These are phyloP conservation scores for Odontocerum albicorne DNA, from an alignment of 2,888 invertebrate genomes.

Conservation along the genomic window DNA sequence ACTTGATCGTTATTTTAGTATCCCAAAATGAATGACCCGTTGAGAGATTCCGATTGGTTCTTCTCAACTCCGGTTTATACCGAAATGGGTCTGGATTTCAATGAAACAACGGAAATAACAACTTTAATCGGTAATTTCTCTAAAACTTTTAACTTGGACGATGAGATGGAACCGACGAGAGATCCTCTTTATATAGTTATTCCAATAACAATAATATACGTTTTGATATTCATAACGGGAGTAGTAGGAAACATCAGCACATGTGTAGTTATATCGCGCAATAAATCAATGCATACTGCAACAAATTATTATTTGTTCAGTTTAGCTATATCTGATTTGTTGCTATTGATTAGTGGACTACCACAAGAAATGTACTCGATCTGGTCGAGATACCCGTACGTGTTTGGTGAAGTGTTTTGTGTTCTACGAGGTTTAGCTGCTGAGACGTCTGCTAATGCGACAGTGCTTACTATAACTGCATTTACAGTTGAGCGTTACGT, in stretches of 20 bases:
- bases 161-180: conserved; percentile 38
- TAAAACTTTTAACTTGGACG: too few species aligned
- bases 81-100: too few species aligned
- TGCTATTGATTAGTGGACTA: conserved; percentile 75
- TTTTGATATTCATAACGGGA: conserved; percentile 75
- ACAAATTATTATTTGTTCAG: conserved; percentile 84
- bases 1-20: too few species aligned
- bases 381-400: conserved; percentile 76
- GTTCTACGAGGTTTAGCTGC: conserved; percentile 75
- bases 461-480: conserved; percentile 78
- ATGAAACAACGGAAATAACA: too few species aligned
- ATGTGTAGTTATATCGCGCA: conserved; percentile 80
- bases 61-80: too few species aligned
- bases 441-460: conserved; percentile 79
- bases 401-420: conserved; percentile 80
- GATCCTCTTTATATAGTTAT: conserved; percentile 66
- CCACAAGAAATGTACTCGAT: conserved; percentile 81
- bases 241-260: conserved; percentile 81
- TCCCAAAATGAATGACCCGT: too few species aligned
- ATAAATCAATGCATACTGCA: conserved; percentile 81
- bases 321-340: conserved; percentile 79
- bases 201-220: conserved; percentile 74
- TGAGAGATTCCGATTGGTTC: too few species aligned
- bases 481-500: conserved; percentile 78
- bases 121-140: too few species aligned